A percentile compares a stretch with the other conserved stretches of the same genome.
These are phyloP conservation scores for Mellivora capensis DNA, from an alignment of 2,113 vertebrate species.

Conservation along the genomic window DNA sequence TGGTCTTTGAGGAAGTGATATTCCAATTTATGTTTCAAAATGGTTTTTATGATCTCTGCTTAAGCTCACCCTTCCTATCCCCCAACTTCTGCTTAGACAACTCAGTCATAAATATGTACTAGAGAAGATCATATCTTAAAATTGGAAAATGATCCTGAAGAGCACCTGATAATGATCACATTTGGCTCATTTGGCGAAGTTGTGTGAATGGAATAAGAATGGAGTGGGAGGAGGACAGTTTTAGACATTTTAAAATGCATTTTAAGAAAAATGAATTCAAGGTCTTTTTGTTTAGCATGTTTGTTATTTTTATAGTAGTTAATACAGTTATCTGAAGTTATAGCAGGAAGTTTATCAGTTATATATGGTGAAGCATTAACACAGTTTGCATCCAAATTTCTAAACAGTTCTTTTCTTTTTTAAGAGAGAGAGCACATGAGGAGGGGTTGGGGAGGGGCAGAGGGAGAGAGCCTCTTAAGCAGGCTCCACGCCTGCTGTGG, in stretches of 20 bases:
- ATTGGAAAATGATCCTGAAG: background rate
- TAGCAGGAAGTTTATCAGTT: background rate
- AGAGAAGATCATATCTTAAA: background rate
- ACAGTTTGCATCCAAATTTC: background rate
- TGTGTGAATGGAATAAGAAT: background rate
- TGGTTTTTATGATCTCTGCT: background rate
- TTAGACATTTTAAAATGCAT: background rate
- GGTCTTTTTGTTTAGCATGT: background rate
- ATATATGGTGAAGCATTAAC: background rate
- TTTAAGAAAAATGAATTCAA: background rate
- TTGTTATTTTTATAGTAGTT: background rate
- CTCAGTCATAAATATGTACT: background rate
- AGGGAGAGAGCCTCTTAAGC: background rate
- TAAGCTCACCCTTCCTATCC: background rate
- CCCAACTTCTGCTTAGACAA: background rate
- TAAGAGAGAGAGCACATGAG: background rate
- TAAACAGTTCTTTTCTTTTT: background rate
- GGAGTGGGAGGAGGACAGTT: background rate
- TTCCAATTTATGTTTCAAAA: background rate
- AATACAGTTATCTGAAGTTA: background rate
- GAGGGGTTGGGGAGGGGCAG: background rate
- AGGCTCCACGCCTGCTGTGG: background rate
- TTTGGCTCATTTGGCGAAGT: background rate
- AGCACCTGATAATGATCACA: background rate
- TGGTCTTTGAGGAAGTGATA: background rate